Conservation (phyloP, 2,888 invertebrate genomes). For the Eupithecia insigniata region DNA sequence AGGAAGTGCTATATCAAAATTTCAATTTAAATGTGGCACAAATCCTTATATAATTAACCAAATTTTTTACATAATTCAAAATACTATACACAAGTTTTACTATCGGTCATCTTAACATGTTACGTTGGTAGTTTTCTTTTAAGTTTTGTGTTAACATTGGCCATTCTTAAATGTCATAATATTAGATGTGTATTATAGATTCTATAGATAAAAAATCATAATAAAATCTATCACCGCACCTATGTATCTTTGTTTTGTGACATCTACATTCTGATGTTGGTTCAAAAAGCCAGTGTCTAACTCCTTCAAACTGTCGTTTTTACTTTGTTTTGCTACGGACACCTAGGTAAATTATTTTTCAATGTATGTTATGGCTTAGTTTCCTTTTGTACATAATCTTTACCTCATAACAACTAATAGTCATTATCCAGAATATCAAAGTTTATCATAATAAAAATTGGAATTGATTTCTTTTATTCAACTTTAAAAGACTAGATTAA, state of each 20-base stretch:
- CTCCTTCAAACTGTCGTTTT: conserved; percentile 39
- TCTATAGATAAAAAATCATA: conserved; percentile 65
- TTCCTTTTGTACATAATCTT: conserved; percentile 67
- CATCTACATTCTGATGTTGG: conserved; percentile 54
- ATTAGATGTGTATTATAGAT: conserved; percentile 76
- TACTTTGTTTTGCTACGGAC: conserved; percentile 43
- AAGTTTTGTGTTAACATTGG: conserved; percentile 69
- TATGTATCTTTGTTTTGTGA: conserved; percentile 60
- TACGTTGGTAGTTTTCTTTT: conserved; percentile 64
- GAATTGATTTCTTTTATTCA: conserved; percentile 42
- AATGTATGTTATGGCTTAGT: conserved; percentile 49
- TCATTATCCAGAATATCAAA: conserved; percentile 66
- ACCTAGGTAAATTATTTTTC: conserved; percentile 49
- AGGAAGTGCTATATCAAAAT: conserved; percentile 40
- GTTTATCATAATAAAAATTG: conserved; percentile 46
- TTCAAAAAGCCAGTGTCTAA: conserved; percentile 51
- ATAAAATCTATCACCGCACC: conserved; percentile 58
- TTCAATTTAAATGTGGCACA: conserved; percentile 57
- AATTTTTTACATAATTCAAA: conserved; percentile 41
- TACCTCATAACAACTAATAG: conserved; percentile 58
- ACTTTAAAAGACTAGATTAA: conserved; percentile 44
- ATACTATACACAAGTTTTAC: conserved; percentile 55
- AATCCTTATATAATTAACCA: conserved; percentile 49
- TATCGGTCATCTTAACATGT: conserved; percentile 56
- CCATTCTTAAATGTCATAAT: conserved; percentile 78